Conservation (phyloP, 2,113 vertebrate species). For the Egretta garzetta region DNA sequence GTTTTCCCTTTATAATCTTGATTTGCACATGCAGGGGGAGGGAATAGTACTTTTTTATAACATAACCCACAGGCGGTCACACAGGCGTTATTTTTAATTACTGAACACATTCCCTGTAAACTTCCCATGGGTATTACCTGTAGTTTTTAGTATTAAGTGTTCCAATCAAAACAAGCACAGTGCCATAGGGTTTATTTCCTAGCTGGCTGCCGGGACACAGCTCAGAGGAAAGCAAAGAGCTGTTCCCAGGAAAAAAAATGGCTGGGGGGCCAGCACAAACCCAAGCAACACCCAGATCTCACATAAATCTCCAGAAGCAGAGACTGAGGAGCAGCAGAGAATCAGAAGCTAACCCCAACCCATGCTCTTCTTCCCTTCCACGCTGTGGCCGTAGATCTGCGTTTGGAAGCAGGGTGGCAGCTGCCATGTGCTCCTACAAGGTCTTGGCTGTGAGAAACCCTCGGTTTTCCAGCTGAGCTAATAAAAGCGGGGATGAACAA, state of each 20-base stretch:
- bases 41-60: not conserved
- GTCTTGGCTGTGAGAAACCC: not conserved
- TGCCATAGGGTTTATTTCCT: not conserved
- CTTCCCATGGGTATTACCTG: not conserved
- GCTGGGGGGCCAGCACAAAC: not conserved
- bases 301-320: not conserved
- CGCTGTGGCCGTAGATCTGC: not conserved
- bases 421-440: not conserved
- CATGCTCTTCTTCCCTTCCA: accelerated
- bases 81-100: not conserved
- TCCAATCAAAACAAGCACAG: not conserved
- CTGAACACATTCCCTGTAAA: not conserved
- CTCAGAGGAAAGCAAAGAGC: not conserved
- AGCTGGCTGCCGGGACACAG: not conserved
- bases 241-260: not conserved
- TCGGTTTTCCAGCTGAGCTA: not conserved
- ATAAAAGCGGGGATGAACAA: not conserved
- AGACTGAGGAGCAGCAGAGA: not conserved
- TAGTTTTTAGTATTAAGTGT: not conserved
- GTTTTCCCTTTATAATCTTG: not conserved
- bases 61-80: not conserved
- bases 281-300: not conserved
- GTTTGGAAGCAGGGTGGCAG: not conserved
- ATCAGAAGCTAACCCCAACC: not conserved
- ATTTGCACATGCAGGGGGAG: not conserved